These are phyloP conservation scores for Lampropteryx suffumata DNA, from an alignment of 2,888 invertebrate genomes.

Conservation along the genomic window DNA sequence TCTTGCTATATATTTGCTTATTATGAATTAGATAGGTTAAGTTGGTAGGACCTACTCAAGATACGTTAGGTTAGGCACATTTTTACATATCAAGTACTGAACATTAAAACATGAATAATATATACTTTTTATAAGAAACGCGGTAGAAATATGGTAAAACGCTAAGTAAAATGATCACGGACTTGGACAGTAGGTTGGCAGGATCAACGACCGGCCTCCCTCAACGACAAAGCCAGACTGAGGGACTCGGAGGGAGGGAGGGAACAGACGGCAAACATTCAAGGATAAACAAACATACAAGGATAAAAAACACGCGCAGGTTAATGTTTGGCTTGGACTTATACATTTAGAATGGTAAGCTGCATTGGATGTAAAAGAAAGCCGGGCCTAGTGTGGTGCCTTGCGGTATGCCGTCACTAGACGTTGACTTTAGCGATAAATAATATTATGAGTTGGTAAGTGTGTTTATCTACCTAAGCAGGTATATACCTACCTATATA, in stretches of 20 bases:
- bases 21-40: no score
- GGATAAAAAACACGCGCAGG: constrained; percentile 47
- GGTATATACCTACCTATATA: no score
- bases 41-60: no score
- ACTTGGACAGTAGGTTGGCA: constrained; percentile 48
- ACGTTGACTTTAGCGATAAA: no score
- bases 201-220: constrained; percentile 65
- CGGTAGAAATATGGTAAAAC: not conserved
- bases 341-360: constrained; percentile 36
- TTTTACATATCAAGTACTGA: no score
- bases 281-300: constrained; percentile 57
- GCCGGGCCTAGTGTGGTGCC: not conserved
- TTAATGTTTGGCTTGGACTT: constrained; percentile 46
- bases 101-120: no score
- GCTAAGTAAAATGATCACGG: constrained; percentile 44
- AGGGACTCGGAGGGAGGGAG: constrained; percentile 46
- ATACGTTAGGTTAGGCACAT: no score
- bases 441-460: no score
- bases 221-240: constrained; percentile 72
- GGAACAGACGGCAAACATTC: constrained; percentile 62
- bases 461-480: no score
- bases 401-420: no score
- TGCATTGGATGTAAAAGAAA: constrained; percentile 17
- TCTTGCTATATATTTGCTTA: constrained; percentile 22
- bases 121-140: not conserved